Conservation (phyloP, 2,113 vertebrate species). For the Phalacrocorax carbo region DNA sequence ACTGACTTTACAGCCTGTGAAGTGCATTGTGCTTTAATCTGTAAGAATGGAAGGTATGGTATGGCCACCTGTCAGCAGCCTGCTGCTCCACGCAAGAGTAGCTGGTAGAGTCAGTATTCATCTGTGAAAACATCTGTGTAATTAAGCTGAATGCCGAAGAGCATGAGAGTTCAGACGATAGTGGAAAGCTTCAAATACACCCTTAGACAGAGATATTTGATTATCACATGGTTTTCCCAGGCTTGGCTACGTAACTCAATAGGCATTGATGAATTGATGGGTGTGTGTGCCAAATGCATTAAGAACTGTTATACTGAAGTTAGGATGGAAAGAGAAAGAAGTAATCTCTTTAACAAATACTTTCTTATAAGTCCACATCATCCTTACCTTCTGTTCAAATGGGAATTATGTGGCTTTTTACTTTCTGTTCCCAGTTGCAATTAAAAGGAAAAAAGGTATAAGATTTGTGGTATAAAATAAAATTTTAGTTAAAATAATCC, state of each 20-base stretch:
- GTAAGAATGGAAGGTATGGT: background rate
- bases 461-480: background rate
- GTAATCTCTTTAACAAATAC: background rate
- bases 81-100: background rate
- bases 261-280: background rate
- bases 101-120: background rate
- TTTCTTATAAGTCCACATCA: background rate
- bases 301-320: background rate
- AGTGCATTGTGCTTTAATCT: background rate
- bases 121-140: constrained; percentile 39
- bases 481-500: background rate
- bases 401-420: background rate
- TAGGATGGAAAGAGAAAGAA: background rate
- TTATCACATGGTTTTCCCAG: background rate
- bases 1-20: background rate
- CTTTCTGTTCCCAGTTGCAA: background rate
- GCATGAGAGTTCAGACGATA: background rate
- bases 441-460: background rate
- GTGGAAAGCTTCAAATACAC: background rate
- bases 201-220: background rate
- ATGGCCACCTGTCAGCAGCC: constrained; percentile 39
- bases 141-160: constrained; percentile 13
- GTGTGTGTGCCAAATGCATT: background rate
- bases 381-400: background rate
- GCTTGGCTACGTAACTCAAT: background rate